Conservation (phyloP, 2,113 vertebrate genomes). For the Hemiscyllium ocellatum region DNA sequence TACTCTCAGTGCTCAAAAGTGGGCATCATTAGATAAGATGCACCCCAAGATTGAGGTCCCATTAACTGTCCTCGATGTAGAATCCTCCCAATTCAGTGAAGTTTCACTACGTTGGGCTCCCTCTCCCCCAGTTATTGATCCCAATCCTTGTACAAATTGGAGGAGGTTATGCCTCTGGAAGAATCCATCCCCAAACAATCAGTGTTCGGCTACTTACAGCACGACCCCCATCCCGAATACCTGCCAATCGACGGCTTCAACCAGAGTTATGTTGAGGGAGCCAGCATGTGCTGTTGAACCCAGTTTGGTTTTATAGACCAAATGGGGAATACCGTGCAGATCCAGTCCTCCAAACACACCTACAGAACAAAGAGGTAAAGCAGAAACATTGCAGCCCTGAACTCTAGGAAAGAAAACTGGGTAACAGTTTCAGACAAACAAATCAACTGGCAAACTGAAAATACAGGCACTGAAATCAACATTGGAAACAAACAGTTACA, state of each 20-base stretch:
- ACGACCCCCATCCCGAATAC: conserved; percentile 46
- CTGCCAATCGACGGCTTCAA: conserved; percentile 69
- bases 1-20: not conserved
- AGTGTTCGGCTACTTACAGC: not conserved
- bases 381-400: not conserved
- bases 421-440: no score
- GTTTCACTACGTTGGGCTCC: not conserved
- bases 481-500: not conserved
- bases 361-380: conserved; percentile 43
- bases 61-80: not conserved
- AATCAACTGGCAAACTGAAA: not conserved
- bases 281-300: conserved; percentile 57
- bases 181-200: not conserved
- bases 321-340: conserved; percentile 65
- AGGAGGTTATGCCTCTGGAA: no score
- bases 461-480: not conserved
- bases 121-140: not conserved
- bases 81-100: not conserved
- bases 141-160: not conserved
- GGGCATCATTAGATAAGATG: not conserved
- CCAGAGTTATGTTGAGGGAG: conserved; percentile 55
- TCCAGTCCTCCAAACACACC: conserved; percentile 76
- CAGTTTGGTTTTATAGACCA: conserved; percentile 69
- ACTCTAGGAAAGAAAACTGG: no score
- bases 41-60: not conserved